Percentiles rank a stretch among this genome's conserved stretches.
Conservation (phyloP, 2,113 vertebrate genomes). For the Siniperca knerii region DNA sequence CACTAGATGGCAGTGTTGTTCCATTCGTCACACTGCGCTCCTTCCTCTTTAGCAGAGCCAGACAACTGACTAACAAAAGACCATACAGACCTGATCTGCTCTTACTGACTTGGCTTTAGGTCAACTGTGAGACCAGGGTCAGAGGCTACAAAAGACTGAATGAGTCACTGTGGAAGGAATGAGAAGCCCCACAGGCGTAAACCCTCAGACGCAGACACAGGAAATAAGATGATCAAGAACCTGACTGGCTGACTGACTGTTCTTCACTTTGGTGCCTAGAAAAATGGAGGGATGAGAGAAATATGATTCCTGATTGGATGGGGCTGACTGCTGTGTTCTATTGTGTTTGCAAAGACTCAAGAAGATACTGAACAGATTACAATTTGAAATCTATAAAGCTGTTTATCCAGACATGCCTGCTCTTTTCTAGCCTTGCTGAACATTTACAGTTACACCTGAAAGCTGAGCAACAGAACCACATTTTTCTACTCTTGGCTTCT, state of each 20-base stretch:
- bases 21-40: background rate
- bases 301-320: slow-evolving; percentile 14
- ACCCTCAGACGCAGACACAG: slow-evolving; percentile 38
- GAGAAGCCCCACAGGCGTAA: slow-evolving; percentile 8
- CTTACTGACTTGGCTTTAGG: slow-evolving; percentile 25
- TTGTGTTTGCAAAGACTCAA: background rate
- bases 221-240: slow-evolving; percentile 50
- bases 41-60: slow-evolving; percentile 1
- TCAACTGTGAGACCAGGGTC: slow-evolving; percentile 39
- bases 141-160: slow-evolving; percentile 15
- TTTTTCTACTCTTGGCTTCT: slow-evolving; percentile 17
- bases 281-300: slow-evolving; percentile 9
- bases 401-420: background rate
- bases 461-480: background rate
- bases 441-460: slow-evolving; percentile 11
- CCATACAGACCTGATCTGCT: slow-evolving; percentile 27
- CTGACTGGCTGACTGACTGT: slow-evolving; percentile 34
- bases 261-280: slow-evolving; percentile 22
- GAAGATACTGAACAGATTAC: background rate
- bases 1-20: slow-evolving; percentile 76
- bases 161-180: slow-evolving; percentile 54
- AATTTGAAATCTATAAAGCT: background rate
- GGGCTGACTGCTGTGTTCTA: background rate
- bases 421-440: slow-evolving; percentile 2
- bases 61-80: slow-evolving; percentile 33